Evolutionary conservation across 1,140 invertebrate species (phyloP).

Genomic region (Tribolium castaneum): DNA sequence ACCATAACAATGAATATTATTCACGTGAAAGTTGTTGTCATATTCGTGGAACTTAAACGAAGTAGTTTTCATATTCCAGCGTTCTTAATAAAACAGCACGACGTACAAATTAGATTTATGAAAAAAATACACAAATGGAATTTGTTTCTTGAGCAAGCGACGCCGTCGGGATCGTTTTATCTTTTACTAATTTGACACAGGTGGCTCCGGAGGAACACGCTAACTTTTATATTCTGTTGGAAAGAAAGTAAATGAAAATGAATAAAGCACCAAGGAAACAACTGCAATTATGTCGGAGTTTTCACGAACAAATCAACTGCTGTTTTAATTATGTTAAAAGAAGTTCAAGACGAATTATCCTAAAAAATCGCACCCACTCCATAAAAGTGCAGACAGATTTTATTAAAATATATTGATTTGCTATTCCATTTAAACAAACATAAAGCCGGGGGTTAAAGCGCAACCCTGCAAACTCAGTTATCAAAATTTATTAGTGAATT

Average conservation of each 20-base stretch:
- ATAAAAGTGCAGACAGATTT: background rate
- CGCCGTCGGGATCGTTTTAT: conserved; percentile 56
- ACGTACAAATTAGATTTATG: conserved; percentile 53
- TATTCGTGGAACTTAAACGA: conserved; percentile 28
- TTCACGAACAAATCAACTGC: conserved; percentile 16
- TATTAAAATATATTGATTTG: background rate
- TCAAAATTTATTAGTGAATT: conserved; percentile 27
- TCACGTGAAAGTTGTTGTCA: conserved; percentile 16
- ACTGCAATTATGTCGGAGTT: conserved; percentile 24
- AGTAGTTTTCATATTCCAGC: conserved; percentile 45
- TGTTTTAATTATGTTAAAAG: conserved; percentile 23
- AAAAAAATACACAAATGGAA: conserved; percentile 52
- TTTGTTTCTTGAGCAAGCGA: conserved; percentile 47
- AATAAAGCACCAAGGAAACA: conserved; percentile 43
- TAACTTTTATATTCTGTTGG: conserved; percentile 44
- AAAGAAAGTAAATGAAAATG: conserved; percentile 47
- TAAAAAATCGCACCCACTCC: background rate
- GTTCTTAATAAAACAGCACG: conserved; percentile 45
- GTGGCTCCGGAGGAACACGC: conserved; percentile 50
- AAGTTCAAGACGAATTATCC: background rate
- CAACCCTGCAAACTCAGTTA: conserved; percentile 11
- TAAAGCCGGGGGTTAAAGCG: background rate
- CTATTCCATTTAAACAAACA: background rate
- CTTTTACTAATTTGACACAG: conserved; percentile 57
- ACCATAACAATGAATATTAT: conserved; percentile 29